These are phyloP conservation scores for Tryphoninae sp. DNA, from an alignment of 2,888 invertebrate genomes.

Conservation along the genomic window DNA sequence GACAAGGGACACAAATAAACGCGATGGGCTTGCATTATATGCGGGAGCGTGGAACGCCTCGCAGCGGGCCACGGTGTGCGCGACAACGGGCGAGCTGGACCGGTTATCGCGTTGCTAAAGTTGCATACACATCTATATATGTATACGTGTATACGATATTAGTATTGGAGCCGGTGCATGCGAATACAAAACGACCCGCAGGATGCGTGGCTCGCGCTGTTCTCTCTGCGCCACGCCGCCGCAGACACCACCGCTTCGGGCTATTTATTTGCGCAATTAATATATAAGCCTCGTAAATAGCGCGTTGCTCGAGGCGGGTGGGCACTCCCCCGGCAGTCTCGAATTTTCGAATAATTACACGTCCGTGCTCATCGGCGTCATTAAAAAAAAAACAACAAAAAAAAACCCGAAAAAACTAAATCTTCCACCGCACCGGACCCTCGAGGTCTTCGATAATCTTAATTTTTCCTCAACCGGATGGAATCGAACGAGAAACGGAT, in stretches of 20 bases:
- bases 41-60: slow-evolving; percentile 65
- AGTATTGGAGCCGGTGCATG: slow-evolving; percentile 9
- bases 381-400: slow-evolving; percentile 64
- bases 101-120: slow-evolving; percentile 67
- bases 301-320: slow-evolving; percentile 66
- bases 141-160: background rate
- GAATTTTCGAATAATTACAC: slow-evolving; percentile 77
- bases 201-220: slow-evolving; percentile 34
- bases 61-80: slow-evolving; percentile 43
- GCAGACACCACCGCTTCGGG: slow-evolving; percentile 64
- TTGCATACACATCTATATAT: slow-evolving; percentile 7
- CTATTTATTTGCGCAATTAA: slow-evolving; percentile 81
- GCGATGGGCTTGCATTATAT: slow-evolving; percentile 61
- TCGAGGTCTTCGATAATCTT: background rate
- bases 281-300: slow-evolving; percentile 81
- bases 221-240: slow-evolving; percentile 27
- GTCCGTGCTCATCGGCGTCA: slow-evolving; percentile 74
- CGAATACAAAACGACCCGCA: slow-evolving; percentile 36
- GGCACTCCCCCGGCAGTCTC: slow-evolving; percentile 67
- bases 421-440: background rate
- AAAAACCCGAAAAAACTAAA: background rate
- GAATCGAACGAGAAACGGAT: background rate
- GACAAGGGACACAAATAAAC: slow-evolving; percentile 54
- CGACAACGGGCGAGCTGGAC: slow-evolving; percentile 64
- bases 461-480: background rate